Percentiles rank a stretch among this genome's conserved stretches.
phyloP scores from a whole-genome alignment of 2,797 vertebrate species.

The Gadopsis bispinosus region DNA sequence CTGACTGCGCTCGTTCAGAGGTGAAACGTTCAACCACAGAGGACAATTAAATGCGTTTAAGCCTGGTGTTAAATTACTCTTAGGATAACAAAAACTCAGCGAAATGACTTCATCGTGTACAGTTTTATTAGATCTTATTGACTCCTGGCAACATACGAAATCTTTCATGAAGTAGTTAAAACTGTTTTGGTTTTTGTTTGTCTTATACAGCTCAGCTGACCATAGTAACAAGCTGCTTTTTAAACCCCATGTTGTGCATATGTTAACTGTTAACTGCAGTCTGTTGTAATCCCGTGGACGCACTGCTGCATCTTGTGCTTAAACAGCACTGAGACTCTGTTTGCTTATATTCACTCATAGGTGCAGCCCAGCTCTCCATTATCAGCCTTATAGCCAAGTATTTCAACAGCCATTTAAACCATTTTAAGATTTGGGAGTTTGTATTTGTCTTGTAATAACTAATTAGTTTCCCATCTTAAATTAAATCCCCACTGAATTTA shows the following conservation, averaged over 20 bases:
- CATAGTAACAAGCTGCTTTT: neutral
- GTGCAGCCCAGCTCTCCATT: neutral
- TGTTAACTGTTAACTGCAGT: too few species aligned
- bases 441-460: neutral
- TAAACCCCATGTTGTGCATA: too few species aligned
- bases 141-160: neutral
- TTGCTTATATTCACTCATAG: neutral
- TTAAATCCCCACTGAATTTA: conserved; percentile 3
- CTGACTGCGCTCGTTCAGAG: too few species aligned
- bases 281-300: too few species aligned
- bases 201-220: neutral
- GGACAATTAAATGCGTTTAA: too few species aligned
- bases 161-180: neutral
- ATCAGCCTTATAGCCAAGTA: neutral
- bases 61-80: too few species aligned
- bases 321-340: neutral
- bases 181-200: too few species aligned
- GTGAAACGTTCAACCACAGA: too few species aligned
- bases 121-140: neutral
- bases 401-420: neutral
- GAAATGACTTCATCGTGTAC: neutral
- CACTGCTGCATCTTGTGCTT: too few species aligned
- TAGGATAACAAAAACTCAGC: too few species aligned
- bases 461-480: conserved; percentile 3
- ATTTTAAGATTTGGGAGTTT: neutral